Conservation (phyloP, 1,140 invertebrate genomes). For the Magallana angulata region DNA sequence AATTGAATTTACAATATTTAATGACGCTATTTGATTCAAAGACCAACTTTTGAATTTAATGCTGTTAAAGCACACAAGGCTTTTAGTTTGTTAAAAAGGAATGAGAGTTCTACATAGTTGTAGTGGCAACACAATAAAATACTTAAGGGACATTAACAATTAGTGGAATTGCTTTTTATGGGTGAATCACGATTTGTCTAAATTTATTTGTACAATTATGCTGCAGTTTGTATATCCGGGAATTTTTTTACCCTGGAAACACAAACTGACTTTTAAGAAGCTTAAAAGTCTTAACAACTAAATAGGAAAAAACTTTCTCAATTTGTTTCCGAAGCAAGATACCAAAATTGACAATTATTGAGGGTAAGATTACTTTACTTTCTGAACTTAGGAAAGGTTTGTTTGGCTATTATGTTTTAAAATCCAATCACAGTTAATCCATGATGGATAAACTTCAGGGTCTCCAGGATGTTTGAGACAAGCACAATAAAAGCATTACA, state of each 20-base stretch:
- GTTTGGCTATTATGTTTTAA: conserved; percentile 36
- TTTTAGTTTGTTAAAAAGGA: conserved; percentile 35
- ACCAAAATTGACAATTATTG: conserved; percentile 32
- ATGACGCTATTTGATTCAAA: conserved; percentile 47
- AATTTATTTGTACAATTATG: conserved; percentile 35
- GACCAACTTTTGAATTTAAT: conserved; percentile 32
- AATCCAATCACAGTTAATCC: conserved; percentile 34
- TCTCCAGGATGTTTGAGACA: conserved; percentile 32
- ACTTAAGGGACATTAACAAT: conserved; percentile 28
- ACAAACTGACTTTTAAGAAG: conserved; percentile 31
- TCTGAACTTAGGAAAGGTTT: conserved; percentile 31
- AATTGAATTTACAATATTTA: conserved; percentile 49
- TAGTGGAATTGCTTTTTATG: conserved; percentile 23
- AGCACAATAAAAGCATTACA: conserved; percentile 31
- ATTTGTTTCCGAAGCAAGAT: conserved; percentile 32
- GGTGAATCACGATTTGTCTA: conserved; percentile 35
- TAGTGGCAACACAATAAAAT: conserved; percentile 31
- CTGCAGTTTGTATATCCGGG: conserved; percentile 34
- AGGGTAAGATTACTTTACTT: conserved; percentile 28
- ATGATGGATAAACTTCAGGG: conserved; percentile 33
- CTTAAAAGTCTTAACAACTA: conserved; percentile 14
- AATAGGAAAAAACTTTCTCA: conserved; percentile 34
- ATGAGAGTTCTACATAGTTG: conserved; percentile 19
- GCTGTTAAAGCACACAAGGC: conserved; percentile 37
- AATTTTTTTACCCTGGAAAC: conserved; percentile 33